Evolutionary conservation across 2,113 vertebrate species (phyloP).

Genomic region (Paradoxurus hermaphroditus): DNA sequence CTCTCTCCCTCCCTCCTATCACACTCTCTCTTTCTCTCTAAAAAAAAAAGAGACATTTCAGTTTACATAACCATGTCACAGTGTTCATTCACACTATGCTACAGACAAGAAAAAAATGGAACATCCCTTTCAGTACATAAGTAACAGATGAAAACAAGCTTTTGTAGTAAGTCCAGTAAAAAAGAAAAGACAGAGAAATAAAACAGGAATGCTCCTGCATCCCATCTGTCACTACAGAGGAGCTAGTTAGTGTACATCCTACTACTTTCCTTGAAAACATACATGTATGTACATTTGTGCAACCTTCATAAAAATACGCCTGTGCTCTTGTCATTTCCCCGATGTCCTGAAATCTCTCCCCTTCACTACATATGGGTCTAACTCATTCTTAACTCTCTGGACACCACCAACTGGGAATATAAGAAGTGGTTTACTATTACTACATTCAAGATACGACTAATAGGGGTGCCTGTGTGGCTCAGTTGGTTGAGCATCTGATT

Average conservation of each 20-base stretch:
- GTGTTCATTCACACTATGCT: background rate
- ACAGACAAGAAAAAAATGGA: background rate
- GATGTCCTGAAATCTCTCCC: background rate
- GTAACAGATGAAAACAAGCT: background rate
- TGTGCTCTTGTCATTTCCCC: too few relatives aligned
- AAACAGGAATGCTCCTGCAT: background rate
- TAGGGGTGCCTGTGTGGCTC: too few relatives aligned
- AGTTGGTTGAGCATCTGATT: too few relatives aligned
- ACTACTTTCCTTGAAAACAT: background rate
- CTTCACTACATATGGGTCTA: background rate
- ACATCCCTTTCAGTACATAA: background rate
- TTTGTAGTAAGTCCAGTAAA: background rate
- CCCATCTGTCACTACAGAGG: background rate
- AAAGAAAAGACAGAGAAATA: background rate
- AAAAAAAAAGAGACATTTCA: too few relatives aligned
- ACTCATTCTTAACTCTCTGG: background rate
- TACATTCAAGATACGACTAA: background rate
- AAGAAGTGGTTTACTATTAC: background rate
- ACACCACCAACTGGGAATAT: background rate
- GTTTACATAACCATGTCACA: background rate
- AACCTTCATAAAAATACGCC: background rate
- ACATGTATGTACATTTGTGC: rapidly evolving
- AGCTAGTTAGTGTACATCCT: background rate
- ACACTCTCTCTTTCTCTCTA: too few relatives aligned
- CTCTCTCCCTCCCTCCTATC: too few relatives aligned